These are phyloP conservation scores for Drosophila bocqueti DNA, from an alignment of 1,140 invertebrate genomes.

Conservation along the genomic window DNA sequence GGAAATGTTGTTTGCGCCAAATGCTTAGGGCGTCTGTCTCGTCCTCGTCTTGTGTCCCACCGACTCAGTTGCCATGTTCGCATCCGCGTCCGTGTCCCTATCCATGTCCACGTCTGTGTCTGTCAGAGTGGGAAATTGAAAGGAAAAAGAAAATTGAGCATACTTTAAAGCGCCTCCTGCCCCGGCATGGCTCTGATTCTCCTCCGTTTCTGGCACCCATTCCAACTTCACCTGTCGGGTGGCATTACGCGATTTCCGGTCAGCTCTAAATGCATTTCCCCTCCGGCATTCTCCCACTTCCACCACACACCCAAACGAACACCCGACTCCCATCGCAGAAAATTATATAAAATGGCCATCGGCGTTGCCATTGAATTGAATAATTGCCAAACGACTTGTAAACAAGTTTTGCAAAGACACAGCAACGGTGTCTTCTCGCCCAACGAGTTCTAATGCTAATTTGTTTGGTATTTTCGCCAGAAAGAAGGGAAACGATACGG, in stretches of 20 bases:
- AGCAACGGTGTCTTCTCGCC: slow-evolving; percentile 23
- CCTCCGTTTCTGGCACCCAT: background rate
- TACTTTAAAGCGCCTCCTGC: slow-evolving; percentile 50
- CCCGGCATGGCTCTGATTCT: background rate
- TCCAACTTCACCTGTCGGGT: slow-evolving; percentile 8
- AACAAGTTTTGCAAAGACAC: slow-evolving; percentile 58
- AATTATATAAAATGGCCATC: slow-evolving; percentile 59
- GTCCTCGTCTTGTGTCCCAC: slow-evolving; percentile 6
- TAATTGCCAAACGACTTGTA: slow-evolving; percentile 77
- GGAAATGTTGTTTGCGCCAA: slow-evolving; percentile 65
- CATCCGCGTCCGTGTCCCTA: slow-evolving; percentile 30
- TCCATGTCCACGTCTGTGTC: slow-evolving; percentile 20
- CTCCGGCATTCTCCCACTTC: background rate
- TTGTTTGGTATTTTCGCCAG: slow-evolving; percentile 51
- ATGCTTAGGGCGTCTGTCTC: slow-evolving; percentile 38
- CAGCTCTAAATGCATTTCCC: slow-evolving; percentile 56
- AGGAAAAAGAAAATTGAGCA: slow-evolving; percentile 66
- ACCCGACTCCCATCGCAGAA: slow-evolving; percentile 21
- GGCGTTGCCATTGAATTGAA: slow-evolving; percentile 69
- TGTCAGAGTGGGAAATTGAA: slow-evolving; percentile 72
- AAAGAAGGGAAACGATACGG: background rate
- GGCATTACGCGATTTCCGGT: slow-evolving; percentile 60
- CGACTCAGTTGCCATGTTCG: background rate
- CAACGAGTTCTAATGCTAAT: slow-evolving; percentile 61
- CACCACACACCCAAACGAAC: background rate